Conservation (phyloP, 1,140 invertebrate species). For the Artemia franciscana region DNA sequence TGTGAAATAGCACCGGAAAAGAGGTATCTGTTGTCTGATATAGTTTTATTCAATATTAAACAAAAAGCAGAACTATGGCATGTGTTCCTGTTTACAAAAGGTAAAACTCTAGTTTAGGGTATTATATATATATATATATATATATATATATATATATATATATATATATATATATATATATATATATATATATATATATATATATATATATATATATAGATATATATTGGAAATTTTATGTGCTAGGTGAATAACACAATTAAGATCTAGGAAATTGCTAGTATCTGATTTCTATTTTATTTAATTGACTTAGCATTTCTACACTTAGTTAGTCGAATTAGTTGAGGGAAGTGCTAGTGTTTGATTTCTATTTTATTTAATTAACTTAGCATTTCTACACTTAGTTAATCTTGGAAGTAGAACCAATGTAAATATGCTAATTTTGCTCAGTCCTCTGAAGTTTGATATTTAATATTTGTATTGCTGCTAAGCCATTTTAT, state of each 20-base stretch:
- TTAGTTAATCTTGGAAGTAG: not conserved
- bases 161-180: slow-evolving; percentile 1
- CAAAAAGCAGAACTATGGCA: too few relatives aligned
- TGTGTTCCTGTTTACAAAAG: too few relatives aligned
- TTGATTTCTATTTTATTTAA: not conserved
- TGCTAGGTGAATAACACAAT: not conserved
- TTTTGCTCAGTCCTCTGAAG: not conserved
- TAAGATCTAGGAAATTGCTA: not conserved
- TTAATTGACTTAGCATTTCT: not conserved
- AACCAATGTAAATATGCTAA: not conserved
- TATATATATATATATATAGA: slow-evolving; percentile 4
- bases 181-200: not conserved
- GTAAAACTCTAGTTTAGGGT: too few relatives aligned
- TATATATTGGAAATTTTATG: not conserved
- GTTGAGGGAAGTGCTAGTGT: not conserved
- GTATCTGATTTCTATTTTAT: not conserved
- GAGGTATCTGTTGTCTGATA: too few relatives aligned
- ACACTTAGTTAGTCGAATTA: not conserved
- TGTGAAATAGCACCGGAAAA: too few relatives aligned
- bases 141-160: not conserved
- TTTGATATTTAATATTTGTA: not conserved
- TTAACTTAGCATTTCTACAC: not conserved
- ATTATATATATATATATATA: not conserved
- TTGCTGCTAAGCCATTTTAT: not conserved
- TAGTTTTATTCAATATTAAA: too few relatives aligned